Conservation (phyloP, 2,113 vertebrate species). For the Ageneiosus marmoratus region DNA sequence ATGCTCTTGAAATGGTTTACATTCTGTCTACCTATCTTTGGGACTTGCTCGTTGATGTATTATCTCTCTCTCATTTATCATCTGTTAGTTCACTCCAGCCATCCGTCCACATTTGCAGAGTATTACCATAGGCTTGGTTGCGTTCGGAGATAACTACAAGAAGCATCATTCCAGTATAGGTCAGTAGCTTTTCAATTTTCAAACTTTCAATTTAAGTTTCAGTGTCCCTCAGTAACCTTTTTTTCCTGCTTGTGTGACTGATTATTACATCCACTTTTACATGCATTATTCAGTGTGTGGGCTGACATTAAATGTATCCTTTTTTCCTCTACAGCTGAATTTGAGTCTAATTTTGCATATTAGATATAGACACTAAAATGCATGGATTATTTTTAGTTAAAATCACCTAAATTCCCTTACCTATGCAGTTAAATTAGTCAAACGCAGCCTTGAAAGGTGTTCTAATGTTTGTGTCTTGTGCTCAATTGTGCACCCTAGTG, state of each 20-base stretch:
- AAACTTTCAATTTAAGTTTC: too few relatives aligned
- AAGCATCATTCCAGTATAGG: slow-evolving; percentile 82
- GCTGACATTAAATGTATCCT: background rate
- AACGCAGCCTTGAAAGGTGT: slow-evolving; percentile 47
- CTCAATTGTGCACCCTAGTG: slow-evolving; percentile 76
- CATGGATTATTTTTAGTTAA: background rate
- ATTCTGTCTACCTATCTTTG: background rate
- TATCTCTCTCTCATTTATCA: background rate
- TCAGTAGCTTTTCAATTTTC: slow-evolving; percentile 62
- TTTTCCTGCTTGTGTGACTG: background rate
- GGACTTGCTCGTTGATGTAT: background rate
- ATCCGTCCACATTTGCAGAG: slow-evolving; percentile 89
- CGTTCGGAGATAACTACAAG: slow-evolving; percentile 89
- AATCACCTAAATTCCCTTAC: background rate
- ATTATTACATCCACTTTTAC: background rate
- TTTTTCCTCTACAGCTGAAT: background rate
- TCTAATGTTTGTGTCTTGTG: slow-evolving; percentile 61
- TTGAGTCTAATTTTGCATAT: background rate
- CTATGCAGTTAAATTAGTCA: background rate
- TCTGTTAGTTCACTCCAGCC: slow-evolving; percentile 80
- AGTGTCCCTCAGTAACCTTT: background rate
- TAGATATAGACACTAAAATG: background rate
- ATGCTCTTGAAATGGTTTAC: background rate
- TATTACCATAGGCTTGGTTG: slow-evolving; percentile 85
- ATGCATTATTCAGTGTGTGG: background rate